Evolutionary conservation across 2,797 vertebrate species (phyloP).

Genomic region (Gallinago nigripennis): DNA sequence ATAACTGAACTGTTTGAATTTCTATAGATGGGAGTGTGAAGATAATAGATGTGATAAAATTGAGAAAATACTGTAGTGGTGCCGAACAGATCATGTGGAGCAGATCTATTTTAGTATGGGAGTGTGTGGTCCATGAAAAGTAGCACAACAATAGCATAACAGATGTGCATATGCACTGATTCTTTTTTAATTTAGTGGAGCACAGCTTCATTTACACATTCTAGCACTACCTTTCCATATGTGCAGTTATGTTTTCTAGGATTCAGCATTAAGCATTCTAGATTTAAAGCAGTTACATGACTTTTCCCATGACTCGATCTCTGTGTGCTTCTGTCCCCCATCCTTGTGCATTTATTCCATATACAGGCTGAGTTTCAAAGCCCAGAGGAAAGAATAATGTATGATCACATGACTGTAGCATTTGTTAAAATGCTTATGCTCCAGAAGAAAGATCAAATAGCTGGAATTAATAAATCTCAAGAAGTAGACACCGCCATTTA

Average conservation of each 20-base stretch:
- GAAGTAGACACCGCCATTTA: not conserved
- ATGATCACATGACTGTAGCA: not conserved
- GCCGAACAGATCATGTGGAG: not conserved
- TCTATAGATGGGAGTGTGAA: not conserved
- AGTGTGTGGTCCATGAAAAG: not conserved
- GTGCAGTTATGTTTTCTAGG: not conserved
- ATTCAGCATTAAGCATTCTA: not conserved
- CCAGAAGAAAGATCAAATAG: not conserved
- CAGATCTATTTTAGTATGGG: not conserved
- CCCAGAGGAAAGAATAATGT: not conserved
- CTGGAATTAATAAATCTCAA: not conserved
- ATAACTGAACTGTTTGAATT: not conserved
- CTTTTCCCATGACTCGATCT: not conserved
- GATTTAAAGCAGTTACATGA: not conserved
- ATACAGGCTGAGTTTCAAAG: not conserved
- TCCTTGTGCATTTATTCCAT: not conserved
- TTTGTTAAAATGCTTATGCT: not conserved
- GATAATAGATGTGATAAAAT: accelerated
- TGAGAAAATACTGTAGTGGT: not conserved
- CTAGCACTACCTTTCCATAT: not conserved
- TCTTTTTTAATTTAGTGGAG: not conserved
- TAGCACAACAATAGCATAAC: not conserved
- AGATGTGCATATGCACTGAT: not conserved
- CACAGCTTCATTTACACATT: not conserved
- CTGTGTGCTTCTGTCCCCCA: not conserved